Evolutionary conservation across 2,888 invertebrate genomes (phyloP).

Genomic region (Tryphoninae sp.): DNA sequence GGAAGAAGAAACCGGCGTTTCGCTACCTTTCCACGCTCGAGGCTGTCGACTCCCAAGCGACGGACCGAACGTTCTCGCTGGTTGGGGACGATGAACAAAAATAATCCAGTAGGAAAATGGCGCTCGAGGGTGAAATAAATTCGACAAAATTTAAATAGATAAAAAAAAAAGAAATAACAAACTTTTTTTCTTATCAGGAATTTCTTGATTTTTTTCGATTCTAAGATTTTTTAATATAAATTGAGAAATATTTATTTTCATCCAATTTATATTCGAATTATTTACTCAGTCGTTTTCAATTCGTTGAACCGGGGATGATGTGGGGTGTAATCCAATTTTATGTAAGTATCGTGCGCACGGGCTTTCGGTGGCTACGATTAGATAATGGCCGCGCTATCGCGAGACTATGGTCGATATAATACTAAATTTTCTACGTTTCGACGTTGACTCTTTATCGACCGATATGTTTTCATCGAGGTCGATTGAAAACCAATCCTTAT

Average conservation of each 20-base stretch:
- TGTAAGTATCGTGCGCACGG: constrained; percentile 6
- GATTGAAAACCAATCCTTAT: too few species aligned
- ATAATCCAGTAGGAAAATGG: neutral
- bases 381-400: constrained; percentile 17
- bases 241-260: neutral
- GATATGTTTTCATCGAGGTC: too few species aligned
- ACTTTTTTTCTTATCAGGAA: too few species aligned
- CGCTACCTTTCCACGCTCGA: constrained; percentile 45
- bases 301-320: neutral
- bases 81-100: neutral
- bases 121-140: neutral
- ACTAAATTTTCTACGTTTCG: neutral
- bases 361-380: constrained; percentile 17
- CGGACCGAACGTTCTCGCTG: constrained; percentile 23
- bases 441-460: neutral
- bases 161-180: neutral
- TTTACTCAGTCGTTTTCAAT: neutral
- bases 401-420: constrained; percentile 23
- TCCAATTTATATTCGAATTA: neutral
- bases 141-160: constrained; percentile 8
- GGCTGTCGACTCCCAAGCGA: constrained; percentile 23
- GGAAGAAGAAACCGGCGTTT: constrained; percentile 42
- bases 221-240: too few species aligned
- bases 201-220: too few species aligned
- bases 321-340: neutral